Evolutionary conservation across 1,140 invertebrate genomes (phyloP).

Genomic region (Drosophila malerkotliana): DNA sequence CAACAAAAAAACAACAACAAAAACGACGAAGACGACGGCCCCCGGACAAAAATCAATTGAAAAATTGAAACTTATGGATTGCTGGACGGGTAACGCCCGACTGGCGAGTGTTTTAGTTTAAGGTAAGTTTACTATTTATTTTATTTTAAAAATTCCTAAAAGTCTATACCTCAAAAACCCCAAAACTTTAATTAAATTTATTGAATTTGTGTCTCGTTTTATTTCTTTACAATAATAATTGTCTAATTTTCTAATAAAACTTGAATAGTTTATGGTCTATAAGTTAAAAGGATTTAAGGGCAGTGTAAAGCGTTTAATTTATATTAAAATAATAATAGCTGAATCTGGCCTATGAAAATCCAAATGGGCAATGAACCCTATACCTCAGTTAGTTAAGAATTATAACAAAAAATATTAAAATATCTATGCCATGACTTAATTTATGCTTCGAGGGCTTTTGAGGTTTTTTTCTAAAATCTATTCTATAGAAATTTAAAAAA

Average conservation of each 20-base stretch:
- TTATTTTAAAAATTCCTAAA: background rate
- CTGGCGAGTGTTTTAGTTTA: constrained; percentile 84
- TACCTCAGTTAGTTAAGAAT: too few species aligned
- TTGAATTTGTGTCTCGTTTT: background rate
- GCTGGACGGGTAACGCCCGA: constrained; percentile 84
- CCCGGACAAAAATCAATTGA: constrained; percentile 78
- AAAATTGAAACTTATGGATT: constrained; percentile 84
- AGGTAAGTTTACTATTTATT: constrained; percentile 65
- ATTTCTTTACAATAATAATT: background rate
- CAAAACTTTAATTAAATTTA: background rate
- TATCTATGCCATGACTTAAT: too few species aligned
- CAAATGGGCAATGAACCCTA: too few species aligned
- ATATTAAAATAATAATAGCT: too few species aligned
- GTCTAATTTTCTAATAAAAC: background rate
- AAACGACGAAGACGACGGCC: constrained; percentile 48
- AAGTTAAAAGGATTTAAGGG: too few species aligned
- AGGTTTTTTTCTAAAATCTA: too few species aligned
- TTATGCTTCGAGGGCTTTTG: too few species aligned
- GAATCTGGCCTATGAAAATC: too few species aligned
- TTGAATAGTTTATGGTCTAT: background rate
- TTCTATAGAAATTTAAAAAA: background rate
- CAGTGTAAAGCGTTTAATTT: too few species aligned
- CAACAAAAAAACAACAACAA: constrained; percentile 33
- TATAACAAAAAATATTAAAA: too few species aligned
- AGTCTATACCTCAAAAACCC: background rate